Evolutionary conservation across 2,113 vertebrate genomes (phyloP).

Genomic region (Felis catus): DNA sequence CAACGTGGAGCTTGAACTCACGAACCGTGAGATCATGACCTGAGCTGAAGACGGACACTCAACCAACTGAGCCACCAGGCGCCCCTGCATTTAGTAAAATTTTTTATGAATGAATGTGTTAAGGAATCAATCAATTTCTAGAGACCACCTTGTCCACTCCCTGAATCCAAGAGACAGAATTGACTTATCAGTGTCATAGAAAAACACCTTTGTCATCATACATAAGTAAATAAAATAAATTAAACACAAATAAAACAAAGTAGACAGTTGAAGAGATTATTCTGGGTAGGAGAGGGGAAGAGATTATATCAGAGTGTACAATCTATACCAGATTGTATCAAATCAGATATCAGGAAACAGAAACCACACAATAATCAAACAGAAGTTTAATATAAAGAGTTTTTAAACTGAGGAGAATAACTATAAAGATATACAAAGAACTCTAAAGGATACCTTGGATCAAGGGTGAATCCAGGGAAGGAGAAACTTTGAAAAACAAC

Average conservation of each 20-base stretch:
- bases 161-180: neutral
- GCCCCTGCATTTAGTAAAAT: neutral
- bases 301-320: neutral
- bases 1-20: no score
- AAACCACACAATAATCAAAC: neutral
- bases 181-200: neutral
- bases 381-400: neutral
- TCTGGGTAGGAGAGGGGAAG: neutral
- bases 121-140: neutral
- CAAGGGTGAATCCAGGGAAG: neutral
- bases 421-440: neutral
- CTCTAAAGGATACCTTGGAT: neutral
- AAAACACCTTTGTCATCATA: neutral
- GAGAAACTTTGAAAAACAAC: neutral
- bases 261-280: neutral
- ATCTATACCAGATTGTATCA: neutral
- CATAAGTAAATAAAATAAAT: neutral
- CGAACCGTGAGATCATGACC: no score
- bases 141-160: neutral
- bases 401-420: conserved; percentile 2
- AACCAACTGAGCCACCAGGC: no score
- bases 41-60: no score
- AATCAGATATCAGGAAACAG: neutral
- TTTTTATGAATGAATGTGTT: neutral
- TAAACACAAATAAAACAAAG: neutral